phyloP scores from a whole-genome alignment of 2,797 vertebrate genomes.

The Eospalax fontanierii region DNA sequence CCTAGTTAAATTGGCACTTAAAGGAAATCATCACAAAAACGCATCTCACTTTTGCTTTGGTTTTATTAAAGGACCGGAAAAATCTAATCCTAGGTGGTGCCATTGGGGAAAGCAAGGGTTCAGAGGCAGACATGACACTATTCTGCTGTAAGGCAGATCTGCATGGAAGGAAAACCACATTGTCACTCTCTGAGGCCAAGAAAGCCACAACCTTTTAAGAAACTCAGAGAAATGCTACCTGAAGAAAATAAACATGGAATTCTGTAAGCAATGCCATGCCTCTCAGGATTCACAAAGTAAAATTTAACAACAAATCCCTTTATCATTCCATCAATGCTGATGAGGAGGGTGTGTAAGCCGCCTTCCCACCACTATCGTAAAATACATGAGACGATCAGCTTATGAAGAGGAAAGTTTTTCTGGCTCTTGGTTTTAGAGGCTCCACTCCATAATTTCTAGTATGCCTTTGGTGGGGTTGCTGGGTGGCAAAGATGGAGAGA shows the following conservation, averaged over 20 bases:
- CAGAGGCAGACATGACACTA: neutral
- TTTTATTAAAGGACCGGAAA: neutral
- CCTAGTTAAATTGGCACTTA: neutral
- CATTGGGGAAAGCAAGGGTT: fast-evolving
- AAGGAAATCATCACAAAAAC: neutral
- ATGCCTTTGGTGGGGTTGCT: neutral
- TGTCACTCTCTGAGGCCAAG: neutral
- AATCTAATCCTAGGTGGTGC: neutral
- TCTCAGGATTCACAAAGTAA: conserved; percentile 32
- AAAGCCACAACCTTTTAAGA: neutral
- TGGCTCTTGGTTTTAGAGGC: neutral
- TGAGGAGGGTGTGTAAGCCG: neutral
- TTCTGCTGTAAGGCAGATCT: neutral
- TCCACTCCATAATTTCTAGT: neutral
- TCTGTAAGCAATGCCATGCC: neutral
- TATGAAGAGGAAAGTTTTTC: neutral
- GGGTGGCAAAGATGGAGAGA: too few species aligned
- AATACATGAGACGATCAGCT: neutral
- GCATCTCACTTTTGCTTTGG: neutral
- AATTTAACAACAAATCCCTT: neutral
- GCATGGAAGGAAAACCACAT: neutral
- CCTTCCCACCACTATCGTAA: neutral
- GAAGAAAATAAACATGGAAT: conserved; percentile 23
- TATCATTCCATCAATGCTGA: neutral
- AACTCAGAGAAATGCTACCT: conserved; percentile 10